A percentile compares a stretch with the other conserved stretches of the same genome.
These are phyloP conservation scores for Limnephilus lunatus DNA, from an alignment of 2,888 invertebrate genomes.

Conservation along the genomic window DNA sequence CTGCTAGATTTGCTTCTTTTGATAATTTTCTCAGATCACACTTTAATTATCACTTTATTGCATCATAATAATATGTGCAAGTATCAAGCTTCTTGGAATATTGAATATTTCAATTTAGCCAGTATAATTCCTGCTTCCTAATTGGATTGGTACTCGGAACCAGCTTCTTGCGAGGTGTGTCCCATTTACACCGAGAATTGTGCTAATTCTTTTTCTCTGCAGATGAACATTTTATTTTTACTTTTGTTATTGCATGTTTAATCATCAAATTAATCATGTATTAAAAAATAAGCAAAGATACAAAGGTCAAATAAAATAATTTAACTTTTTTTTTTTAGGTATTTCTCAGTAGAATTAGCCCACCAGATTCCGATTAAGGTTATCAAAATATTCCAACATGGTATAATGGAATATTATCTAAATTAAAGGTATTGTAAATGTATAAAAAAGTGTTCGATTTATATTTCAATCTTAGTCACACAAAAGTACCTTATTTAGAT, in stretches of 20 bases:
- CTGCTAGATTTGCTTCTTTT: too few relatives aligned
- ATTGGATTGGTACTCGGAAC: neutral
- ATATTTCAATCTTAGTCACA: too few relatives aligned
- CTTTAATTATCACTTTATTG: neutral
- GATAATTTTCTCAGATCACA: neutral
- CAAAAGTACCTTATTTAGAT: neutral
- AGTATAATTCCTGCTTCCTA: neutral
- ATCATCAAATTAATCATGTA: neutral
- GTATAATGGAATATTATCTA: too few relatives aligned
- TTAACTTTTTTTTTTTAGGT: too few relatives aligned
- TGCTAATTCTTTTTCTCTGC: neutral
- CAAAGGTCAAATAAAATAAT: too few relatives aligned
- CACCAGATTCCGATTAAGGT: too few relatives aligned
- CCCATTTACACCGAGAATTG: neutral
- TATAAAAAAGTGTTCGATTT: too few relatives aligned
- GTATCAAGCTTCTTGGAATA: neutral
- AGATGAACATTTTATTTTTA: too few relatives aligned
- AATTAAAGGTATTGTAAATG: too few relatives aligned
- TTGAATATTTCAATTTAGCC: neutral
- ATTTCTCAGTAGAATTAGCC: too few relatives aligned
- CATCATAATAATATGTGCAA: neutral
- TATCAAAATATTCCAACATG: too few relatives aligned
- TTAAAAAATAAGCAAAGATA: neutral
- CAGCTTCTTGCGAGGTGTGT: neutral
- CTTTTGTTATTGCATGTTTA: neutral